Evolutionary conservation across 2,113 vertebrate species (phyloP).

Genomic region (Proteles cristata): DNA sequence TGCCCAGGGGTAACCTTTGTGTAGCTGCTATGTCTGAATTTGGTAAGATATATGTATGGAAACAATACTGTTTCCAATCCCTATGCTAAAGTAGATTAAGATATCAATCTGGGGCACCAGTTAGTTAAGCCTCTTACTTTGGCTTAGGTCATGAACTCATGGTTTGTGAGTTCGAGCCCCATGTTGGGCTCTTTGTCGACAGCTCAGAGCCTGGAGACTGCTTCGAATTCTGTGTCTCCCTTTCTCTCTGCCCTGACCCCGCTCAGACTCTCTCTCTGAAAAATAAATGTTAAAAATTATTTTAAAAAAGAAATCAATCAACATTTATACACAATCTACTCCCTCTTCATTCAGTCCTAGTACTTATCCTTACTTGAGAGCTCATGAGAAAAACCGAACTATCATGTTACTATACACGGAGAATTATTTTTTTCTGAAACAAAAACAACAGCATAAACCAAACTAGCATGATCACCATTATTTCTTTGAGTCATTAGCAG

Average conservation of each 20-base stretch:
- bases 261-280: no score
- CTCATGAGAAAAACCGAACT: not conserved
- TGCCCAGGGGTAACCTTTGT: not conserved
- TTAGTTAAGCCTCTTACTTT: no score
- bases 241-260: no score
- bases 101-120: not conserved
- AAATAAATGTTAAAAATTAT: no score
- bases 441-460: not conserved
- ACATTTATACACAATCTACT: not conserved
- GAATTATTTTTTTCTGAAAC: not conserved
- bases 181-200: no score
- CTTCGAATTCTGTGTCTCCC: no score
- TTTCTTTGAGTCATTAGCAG: not conserved
- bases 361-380: not conserved
- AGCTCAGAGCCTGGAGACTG: no score
- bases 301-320: not conserved
- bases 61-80: not conserved
- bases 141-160: no score
- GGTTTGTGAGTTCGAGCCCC: no score
- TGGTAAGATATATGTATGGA: not conserved
- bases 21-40: not conserved
- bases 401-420: not conserved
- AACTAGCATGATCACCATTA: not conserved
- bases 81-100: not conserved
- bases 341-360: not conserved